Base-by-base conservation (phyloP, 64 coral and sea anemone genomes). In the Anthopleura sola region DNA sequence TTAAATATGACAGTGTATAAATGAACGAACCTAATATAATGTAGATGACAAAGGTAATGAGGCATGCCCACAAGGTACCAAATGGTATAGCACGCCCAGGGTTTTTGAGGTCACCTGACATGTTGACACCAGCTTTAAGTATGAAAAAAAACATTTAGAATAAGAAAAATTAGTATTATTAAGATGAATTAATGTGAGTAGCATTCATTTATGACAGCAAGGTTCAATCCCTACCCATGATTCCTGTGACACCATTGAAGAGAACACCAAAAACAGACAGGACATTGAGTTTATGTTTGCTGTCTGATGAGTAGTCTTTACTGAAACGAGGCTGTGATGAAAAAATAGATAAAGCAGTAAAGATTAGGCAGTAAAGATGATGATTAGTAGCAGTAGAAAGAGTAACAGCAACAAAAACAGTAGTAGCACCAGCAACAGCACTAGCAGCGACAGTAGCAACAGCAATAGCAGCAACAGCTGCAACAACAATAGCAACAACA, bases 61-160 rank as follows among this genome's bases (percentile, higher is more conserved):
- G 20, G 36, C 90, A 91, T 14, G 86, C 92, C 23, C 79, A 80
- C 24, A 98, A 37, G 14, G 95, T 94, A 37, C 95, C 95, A 86
- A 91, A 93, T 24, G 95, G 95, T 50, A 98, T 98, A 16, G 95
- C 92, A 49, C 90, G 87, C 12, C 92, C 95, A 49, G 95, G 91
- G 37, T 91, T 93, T 44, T 94, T 98, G 20, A 98, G 85, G 46
- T 98, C 95, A 29, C 95, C 95, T 75, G 95, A 98, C 84, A 98
- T 98, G 55, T 98, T 98, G 15, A 91, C 95, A 48, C 95, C 95
- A 84, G 95, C 95, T 98, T 51, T 9, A 91, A 68, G 53, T 1
- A 36, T 20, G 2, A 66, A 56, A 53, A 26, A 75, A 40, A 46
- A 8, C 40, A 44, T 44, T 37, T 26, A 26, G 13, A 60, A 40